Percentiles rank a stretch among this genome's conserved stretches.
Conservation (phyloP, 2,888 invertebrate genomes). For the Athripsodes cinereus region DNA sequence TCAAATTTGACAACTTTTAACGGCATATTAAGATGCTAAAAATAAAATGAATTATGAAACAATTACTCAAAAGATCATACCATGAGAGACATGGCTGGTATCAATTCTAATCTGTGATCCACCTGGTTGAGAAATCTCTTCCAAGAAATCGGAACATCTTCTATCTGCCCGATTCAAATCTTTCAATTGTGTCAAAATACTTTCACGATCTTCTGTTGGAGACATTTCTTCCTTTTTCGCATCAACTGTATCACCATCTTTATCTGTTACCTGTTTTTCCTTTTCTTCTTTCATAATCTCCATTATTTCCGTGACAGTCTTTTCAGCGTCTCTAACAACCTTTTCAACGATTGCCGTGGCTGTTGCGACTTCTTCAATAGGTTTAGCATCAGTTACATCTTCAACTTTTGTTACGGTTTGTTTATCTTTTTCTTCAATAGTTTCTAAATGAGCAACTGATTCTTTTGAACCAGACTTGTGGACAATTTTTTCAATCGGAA, state of each 20-base stretch:
- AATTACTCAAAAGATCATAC: conserved; percentile 35
- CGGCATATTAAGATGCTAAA: too few species aligned
- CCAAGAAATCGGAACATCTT: conserved; percentile 47
- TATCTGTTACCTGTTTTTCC: not conserved
- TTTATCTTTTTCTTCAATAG: conserved; percentile 3
- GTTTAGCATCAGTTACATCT: conserved; percentile 8
- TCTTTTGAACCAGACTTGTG: conserved; percentile 9
- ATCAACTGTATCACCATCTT: not conserved
- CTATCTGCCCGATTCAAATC: conserved; percentile 40
- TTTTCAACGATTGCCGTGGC: conserved; percentile 12
- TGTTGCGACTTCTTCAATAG: conserved; percentile 7
- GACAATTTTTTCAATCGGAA: conserved; percentile 10
- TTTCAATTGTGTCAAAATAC: conserved; percentile 41
- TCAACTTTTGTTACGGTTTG: too few species aligned
- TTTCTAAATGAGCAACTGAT: conserved; percentile 4
- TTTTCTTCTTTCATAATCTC: conserved; percentile 13
- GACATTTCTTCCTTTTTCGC: conserved; percentile 22
- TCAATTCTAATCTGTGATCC: conserved; percentile 45
- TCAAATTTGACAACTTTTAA: too few species aligned
- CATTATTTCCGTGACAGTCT: conserved; percentile 16
- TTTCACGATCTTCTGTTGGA: conserved; percentile 31
- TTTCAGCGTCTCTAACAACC: conserved; percentile 14
- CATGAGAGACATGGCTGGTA: conserved; percentile 45
- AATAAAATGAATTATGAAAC: too few species aligned
- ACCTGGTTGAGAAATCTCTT: conserved; percentile 46